A percentile compares a stretch with the other conserved stretches of the same genome.
These are phyloP conservation scores for Drosophila pseudotakahashii DNA, from an alignment of 2,888 invertebrate genomes.

Conservation along the genomic window DNA sequence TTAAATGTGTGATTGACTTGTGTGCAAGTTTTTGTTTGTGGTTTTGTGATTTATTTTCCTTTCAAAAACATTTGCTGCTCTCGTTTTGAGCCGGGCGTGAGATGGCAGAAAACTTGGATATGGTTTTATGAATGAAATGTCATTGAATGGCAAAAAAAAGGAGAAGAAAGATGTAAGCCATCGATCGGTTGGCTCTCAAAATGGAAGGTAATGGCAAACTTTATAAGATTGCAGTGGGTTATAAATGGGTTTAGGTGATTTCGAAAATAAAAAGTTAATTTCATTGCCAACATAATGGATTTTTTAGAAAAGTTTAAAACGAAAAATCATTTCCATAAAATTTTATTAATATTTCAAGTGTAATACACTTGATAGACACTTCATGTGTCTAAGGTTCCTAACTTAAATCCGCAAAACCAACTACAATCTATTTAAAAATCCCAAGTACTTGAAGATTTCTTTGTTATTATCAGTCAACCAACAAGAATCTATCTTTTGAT, in stretches of 20 bases:
- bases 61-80: slow-evolving; percentile 22
- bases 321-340: too few relatives aligned
- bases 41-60: slow-evolving; percentile 16
- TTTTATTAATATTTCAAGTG: too few relatives aligned
- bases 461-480: neutral
- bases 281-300: too few relatives aligned
- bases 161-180: slow-evolving; percentile 10
- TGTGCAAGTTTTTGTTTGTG: slow-evolving; percentile 11
- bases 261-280: neutral
- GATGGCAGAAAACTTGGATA: slow-evolving; percentile 36
- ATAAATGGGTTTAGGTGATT: neutral
- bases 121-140: slow-evolving; percentile 45
- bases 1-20: slow-evolving; percentile 43
- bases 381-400: too few relatives aligned
- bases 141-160: slow-evolving; percentile 19
- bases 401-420: neutral
- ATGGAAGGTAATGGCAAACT: neutral
- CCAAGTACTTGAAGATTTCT: neutral
- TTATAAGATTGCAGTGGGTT: neutral
- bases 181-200: slow-evolving; percentile 4
- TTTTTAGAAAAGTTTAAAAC: too few relatives aligned
- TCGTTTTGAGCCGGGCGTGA: slow-evolving; percentile 21
- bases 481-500: slow-evolving; percentile 5
- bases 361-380: too few relatives aligned
- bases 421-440: slow-evolving; percentile 6